A percentile compares a stretch with the other conserved stretches of the same genome.
Evolutionary conservation across 2,113 vertebrate species (phyloP).

Genomic region (Coreoperca whiteheadi): DNA sequence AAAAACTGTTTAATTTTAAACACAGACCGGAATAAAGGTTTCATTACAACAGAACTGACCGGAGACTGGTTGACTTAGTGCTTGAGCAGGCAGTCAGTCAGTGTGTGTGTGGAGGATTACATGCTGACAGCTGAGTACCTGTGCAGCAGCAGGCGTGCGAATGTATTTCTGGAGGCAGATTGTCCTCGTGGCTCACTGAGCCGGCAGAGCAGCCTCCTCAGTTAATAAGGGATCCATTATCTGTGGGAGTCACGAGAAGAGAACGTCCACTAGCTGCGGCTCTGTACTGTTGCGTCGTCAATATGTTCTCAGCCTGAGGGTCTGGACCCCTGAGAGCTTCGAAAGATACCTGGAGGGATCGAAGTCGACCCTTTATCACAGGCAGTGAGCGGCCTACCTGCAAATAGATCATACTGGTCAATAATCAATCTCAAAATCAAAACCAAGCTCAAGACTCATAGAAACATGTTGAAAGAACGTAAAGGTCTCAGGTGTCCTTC

Average conservation of each 20-base stretch:
- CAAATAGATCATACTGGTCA: not conserved
- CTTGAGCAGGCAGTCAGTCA: not conserved
- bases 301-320: not conserved
- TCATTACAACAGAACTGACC: not conserved
- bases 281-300: not conserved
- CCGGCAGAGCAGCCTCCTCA: constrained; percentile 17
- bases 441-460: not conserved
- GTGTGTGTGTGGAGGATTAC: constrained; percentile 40
- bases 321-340: not conserved
- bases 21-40: not conserved
- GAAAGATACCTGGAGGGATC: not conserved
- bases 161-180: constrained; percentile 63
- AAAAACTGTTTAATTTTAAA: not conserved
- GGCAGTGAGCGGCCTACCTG: rapidly evolving
- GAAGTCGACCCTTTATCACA: not conserved
- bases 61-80: not conserved
- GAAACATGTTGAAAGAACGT: not conserved
- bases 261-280: not conserved
- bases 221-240: constrained; percentile 59
- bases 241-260: constrained; percentile 26
- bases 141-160: not conserved
- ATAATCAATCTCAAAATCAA: not conserved
- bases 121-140: constrained; percentile 3
- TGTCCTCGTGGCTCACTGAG: constrained; percentile 45
- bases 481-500: not conserved